Conservation (phyloP, 2,888 invertebrate genomes). For the Himalopsyche anomala region DNA sequence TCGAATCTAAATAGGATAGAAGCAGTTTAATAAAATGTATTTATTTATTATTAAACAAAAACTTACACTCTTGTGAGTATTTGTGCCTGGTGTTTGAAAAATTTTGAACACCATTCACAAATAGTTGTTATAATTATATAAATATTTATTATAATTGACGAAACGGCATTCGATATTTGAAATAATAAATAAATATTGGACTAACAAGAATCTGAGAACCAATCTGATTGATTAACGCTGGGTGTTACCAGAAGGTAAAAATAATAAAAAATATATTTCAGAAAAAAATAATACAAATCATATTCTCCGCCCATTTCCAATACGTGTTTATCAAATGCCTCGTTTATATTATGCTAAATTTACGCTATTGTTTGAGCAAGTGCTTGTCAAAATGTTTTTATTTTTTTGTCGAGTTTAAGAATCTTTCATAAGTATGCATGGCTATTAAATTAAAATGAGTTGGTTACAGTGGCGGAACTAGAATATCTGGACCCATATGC, state of each 20-base stretch:
- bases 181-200: constrained; percentile 21
- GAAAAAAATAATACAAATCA: constrained; percentile 27
- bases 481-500: no score
- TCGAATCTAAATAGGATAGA: no score
- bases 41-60: no score
- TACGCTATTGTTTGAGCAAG: constrained; percentile 12
- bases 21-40: no score
- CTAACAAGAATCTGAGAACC: constrained; percentile 30
- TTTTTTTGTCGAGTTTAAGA: no score
- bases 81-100: no score
- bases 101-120: neutral
- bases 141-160: neutral
- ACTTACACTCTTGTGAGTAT: no score
- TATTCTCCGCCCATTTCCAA: constrained; percentile 34
- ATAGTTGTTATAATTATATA: neutral
- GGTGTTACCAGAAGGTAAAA: constrained; percentile 27
- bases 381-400: constrained; percentile 16
- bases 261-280: neutral
- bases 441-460: no score
- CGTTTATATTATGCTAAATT: constrained; percentile 34
- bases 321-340: constrained; percentile 34
- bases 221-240: constrained; percentile 24
- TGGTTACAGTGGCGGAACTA: no score
- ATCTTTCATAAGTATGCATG: no score
- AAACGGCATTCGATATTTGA: neutral